phyloP scores from a whole-genome alignment of 1,140 invertebrate species.

The Homalodisca vitripennis region DNA sequence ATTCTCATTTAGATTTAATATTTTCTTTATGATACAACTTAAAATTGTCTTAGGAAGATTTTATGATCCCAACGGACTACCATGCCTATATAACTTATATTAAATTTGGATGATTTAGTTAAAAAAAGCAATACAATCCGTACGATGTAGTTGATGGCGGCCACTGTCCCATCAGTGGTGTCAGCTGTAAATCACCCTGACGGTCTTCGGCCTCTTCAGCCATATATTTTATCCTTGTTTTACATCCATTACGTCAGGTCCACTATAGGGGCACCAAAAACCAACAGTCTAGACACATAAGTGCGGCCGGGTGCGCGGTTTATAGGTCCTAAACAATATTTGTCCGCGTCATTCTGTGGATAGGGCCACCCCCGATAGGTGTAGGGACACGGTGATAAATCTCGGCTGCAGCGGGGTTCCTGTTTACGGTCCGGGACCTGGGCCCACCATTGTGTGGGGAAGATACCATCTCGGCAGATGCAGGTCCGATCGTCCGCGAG shows the following conservation, averaged over 20 bases:
- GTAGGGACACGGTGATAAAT: neutral
- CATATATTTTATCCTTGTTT: constrained; percentile 1
- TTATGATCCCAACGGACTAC: too few relatives aligned
- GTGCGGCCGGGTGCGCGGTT: neutral
- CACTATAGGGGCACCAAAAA: neutral
- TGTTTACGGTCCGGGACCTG: constrained; percentile 17
- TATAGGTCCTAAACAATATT: constrained; percentile 3
- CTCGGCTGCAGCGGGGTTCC: neutral
- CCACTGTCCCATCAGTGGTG: too few relatives aligned
- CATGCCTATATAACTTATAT: too few relatives aligned
- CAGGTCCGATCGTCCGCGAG: neutral
- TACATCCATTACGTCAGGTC: neutral
- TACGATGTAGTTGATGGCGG: too few relatives aligned
- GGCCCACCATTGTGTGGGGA: neutral
- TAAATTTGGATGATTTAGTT: too few relatives aligned
- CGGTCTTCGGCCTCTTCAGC: too few relatives aligned
- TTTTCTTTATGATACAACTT: too few relatives aligned
- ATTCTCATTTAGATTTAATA: too few relatives aligned
- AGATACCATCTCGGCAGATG: neutral
- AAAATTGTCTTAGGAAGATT: too few relatives aligned
- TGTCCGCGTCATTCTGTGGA: neutral
- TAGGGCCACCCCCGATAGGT: neutral
- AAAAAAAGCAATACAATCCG: too few relatives aligned
- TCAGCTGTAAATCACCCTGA: too few relatives aligned
- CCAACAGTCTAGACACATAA: neutral